Conservation (phyloP, 2,888 invertebrate genomes). For the Watsonalla binaria region DNA sequence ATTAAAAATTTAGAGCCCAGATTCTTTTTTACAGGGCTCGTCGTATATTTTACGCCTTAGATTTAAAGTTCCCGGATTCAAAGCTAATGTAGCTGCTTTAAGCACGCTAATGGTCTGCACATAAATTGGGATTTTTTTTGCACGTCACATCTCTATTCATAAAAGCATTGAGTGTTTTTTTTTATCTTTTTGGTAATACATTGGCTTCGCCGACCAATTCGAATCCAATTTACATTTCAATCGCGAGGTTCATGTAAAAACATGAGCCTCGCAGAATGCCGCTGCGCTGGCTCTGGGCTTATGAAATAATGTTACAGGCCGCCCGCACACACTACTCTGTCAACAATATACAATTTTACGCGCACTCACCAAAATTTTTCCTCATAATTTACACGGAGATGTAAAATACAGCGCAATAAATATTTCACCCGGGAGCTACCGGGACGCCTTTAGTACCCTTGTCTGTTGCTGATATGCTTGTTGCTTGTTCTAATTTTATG, state of each 20-base stretch:
- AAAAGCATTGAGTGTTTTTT: constrained; percentile 41
- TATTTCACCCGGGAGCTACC: constrained; percentile 34
- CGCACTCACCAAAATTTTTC: constrained; percentile 35
- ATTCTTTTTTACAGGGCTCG: neutral
- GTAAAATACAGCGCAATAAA: constrained; percentile 39
- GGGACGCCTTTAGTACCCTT: constrained; percentile 31
- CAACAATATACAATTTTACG: constrained; percentile 25
- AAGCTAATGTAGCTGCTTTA: neutral
- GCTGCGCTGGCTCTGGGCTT: constrained; percentile 41
- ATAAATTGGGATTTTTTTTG: constrained; percentile 35
- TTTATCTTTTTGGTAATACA: constrained; percentile 50
- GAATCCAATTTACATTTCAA: constrained; percentile 71
- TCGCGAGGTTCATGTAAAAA: constrained; percentile 66
- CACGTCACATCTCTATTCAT: constrained; percentile 42
- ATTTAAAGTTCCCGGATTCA: neutral
- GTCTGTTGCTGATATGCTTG: constrained; percentile 25
- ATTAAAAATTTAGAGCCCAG: neutral
- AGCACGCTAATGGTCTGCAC: constrained; percentile 11
- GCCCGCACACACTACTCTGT: constrained; percentile 18
- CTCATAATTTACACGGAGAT: constrained; percentile 41
- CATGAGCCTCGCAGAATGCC: constrained; percentile 51
- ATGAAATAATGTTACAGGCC: constrained; percentile 54
- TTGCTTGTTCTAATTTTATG: constrained; percentile 23
- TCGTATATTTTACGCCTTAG: neutral
- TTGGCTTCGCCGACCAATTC: constrained; percentile 65